Percentiles rank a stretch among this genome's conserved stretches.
Evolutionary conservation across 2,888 invertebrate genomes (phyloP).

Genomic region (Pyralis farinalis): DNA sequence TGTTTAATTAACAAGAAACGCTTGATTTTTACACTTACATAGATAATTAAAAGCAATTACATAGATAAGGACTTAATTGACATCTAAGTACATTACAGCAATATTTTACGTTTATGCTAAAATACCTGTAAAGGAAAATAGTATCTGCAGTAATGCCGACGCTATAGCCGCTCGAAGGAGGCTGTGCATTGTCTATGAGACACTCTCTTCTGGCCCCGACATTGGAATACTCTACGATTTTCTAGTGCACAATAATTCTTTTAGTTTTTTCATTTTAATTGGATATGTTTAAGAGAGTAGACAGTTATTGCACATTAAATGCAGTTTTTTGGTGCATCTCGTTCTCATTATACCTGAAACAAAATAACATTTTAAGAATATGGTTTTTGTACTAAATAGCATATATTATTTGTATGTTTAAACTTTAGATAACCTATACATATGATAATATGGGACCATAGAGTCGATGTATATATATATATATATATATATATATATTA

Average conservation of each 20-base stretch:
- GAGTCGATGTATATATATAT: too few relatives aligned
- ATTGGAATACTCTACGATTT: conserved; percentile 56
- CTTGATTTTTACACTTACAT: too few relatives aligned
- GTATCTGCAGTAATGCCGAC: conserved; percentile 67
- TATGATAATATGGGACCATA: too few relatives aligned
- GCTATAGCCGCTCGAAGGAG: conserved; percentile 62
- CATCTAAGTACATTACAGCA: too few relatives aligned
- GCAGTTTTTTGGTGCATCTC: conserved; percentile 30
- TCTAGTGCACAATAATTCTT: conserved; percentile 26
- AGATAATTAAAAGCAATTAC: too few relatives aligned
- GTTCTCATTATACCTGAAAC: conserved; percentile 27
- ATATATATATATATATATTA: too few relatives aligned
- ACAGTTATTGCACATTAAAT: conserved; percentile 14
- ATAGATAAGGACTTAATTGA: too few relatives aligned
- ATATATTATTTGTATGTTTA: too few relatives aligned
- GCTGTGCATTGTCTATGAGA: conserved; percentile 71
- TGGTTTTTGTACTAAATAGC: background rate
- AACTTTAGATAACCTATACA: too few relatives aligned
- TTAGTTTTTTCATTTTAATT: conserved; percentile 51
- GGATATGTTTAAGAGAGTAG: conserved; percentile 11
- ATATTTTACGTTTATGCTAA: too few relatives aligned
- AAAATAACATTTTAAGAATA: background rate
- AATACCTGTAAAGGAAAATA: conserved; percentile 61
- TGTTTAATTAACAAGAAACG: too few relatives aligned
- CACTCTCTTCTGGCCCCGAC: conserved; percentile 50